Evolutionary conservation across 2,888 invertebrate genomes (phyloP), one percentile per base, ranked within the genome.

Genomic region (Phymatocera aterrima): DNA sequence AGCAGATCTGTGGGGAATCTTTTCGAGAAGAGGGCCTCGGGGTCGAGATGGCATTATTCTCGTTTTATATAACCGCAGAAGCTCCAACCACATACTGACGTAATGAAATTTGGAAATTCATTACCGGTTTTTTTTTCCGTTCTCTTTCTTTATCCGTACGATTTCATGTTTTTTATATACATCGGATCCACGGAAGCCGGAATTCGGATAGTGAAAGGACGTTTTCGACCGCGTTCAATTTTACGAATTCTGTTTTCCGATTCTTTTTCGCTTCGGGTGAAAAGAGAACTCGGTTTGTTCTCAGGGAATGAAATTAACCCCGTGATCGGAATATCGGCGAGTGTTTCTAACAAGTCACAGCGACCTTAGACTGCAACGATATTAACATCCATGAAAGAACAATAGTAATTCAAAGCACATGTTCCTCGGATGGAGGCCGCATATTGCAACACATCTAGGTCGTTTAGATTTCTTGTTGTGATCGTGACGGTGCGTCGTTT

Each of bases 331-430:
- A 43, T 68, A 46, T 46, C 46, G 15, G 18, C n/a, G 24, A n/a
- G n/a, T n/a, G 21, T 3, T 68, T 3, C 15, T 24, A 68, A 43
- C 6, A 57, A 10, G 28, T n/a, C n/a, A n/a, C 57, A 57, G 57
- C 34, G 51, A 34, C 51, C 72, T 72, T 51, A 72, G 51, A n/a
- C n/a, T 72, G 72, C 34, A 31, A 72, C 72, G 18, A 24, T 24
- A n/a, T n/a, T n/a, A 28, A 15, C 24, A 40, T 28, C 57, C 21
- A 37, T 24, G n/a, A 40, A 15, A n/a, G 40, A 57, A 75, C 48
- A 40, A 57, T 75, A 75, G 51, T 24, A 40, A 75, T 75, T 54
- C 75, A 28, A 75, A 75, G 75, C 75, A 75, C 75, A 75, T 75
- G 75, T 54, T 60, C 40, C 54, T 40, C n/a, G 57, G 28, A 15